Base-by-base conservation (phyloP, 2,797 vertebrate genomes). In the Platalea minor region DNA sequence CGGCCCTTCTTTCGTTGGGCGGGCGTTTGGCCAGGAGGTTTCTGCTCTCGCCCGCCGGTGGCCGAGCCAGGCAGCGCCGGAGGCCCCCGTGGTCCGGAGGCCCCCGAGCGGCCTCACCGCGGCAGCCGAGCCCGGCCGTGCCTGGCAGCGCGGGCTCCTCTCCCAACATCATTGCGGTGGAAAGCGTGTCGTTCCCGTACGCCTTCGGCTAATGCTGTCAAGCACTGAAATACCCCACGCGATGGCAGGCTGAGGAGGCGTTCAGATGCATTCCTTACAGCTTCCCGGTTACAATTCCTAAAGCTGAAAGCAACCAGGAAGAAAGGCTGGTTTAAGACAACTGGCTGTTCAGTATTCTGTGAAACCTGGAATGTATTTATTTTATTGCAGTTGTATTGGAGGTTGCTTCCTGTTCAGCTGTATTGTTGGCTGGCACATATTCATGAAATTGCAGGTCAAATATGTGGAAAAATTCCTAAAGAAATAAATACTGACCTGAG, bases 351-450 rank as follows among this genome's bases (percentile, higher is more conserved):
- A 8, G 3, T 24, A 2, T 33, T 25, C 23, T n/a, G 19, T 6
- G 24, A 56, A 23, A 29, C 26, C 10, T 5, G 19, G 35, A 29
- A 12, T 0, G 2, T 17, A 0, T 37, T 60, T 6, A 2, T 43
- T 54, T 18, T 26, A 13, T 33, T 28, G 25, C 10, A 19, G 3
- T 8, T 17, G 18, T 9, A 2, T 10, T 10, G 46, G 41, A 45
- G 51, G 5, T 35, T 67, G 53, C 10, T 57, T 13, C 14, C 8
- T 21, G 18, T 11, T 50, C 31, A 2, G 4, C 7, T 11, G 6
- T 21, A 1, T 26, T 11, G 16, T 13, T 64, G 24, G 21, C 37
- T n/a, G 5, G 28, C 2, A 4, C 5, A 0, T 6, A 1, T 8
- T 35, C 6, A 1, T 48, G 17, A 53, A 79, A 48, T 3, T 11